Base-by-base conservation (phyloP, 2,888 invertebrate genomes). In the Tanaodytes sp. region DNA sequence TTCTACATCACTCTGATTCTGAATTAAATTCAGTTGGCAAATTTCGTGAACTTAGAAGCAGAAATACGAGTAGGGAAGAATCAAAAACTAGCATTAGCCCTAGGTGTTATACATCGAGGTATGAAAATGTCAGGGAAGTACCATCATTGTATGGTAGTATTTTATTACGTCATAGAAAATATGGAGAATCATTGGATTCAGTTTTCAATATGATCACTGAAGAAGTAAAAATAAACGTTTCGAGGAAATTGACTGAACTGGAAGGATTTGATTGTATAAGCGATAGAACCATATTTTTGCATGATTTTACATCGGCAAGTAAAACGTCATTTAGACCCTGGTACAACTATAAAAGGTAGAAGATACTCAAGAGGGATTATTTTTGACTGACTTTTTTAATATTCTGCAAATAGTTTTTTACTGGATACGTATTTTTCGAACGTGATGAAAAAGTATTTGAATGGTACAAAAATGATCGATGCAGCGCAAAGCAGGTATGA, bases 191-290 rank as follows among this genome's bases (percentile, higher is more conserved):
- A 5, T 19, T 48, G 1, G 43, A 59, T 33, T 48, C 59, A 1
- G 19, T 54, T 33, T 48, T 46, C 23, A 30, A 55, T 19, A 15
- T 31, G 14, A 37, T 65, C 16, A 40, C 33, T 6, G 42, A 65
- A 20, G 58, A 65, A 52, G 27, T 65, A 0, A 46, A 58, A 14
- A 52, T 65, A 2, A 52, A 65, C 14, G 43, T 52, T 12, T 52
- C 65, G 12, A 65, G 46, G 14, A 57, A 19, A 27, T 18, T 46
- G 46, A 52, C 58, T 23, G 58, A 65, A 33, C 14, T 52, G 20
- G 46, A 30, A 6, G 45, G 42, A 36, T 37, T 33, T n/a, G 37
- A 52, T 23, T 40, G 18, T 27, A 18, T 46, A 8, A 8, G 15
- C 9, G 52, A 40, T 18, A 39, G 37, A n/a, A 37, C 45, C 30